Percentiles rank a stretch among this genome's conserved stretches.
Evolutionary conservation across 2,113 vertebrate species (phyloP).

Genomic region (Pelecanoides urinatrix): DNA sequence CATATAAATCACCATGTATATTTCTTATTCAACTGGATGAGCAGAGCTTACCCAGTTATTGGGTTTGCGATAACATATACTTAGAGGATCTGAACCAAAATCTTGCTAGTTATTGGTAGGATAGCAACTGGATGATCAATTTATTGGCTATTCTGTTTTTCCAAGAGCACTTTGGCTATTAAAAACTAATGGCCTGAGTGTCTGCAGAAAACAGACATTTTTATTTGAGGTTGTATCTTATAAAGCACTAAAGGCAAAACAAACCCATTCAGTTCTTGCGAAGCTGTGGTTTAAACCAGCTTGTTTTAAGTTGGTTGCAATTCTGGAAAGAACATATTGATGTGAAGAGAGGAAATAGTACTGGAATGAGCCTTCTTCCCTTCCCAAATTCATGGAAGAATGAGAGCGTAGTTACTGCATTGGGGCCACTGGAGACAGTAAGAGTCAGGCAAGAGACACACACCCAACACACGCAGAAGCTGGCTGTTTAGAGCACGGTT

Average conservation of each 20-base stretch:
- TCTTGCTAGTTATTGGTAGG: background rate
- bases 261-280: background rate
- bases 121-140: background rate
- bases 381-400: background rate
- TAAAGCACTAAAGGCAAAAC: background rate
- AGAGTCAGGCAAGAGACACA: background rate
- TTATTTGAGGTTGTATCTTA: background rate
- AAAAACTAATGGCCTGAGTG: background rate
- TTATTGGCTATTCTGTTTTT: background rate
- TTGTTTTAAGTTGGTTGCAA: background rate
- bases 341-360: background rate
- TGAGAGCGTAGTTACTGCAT: background rate
- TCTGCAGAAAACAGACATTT: background rate
- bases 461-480: fast-evolving
- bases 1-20: background rate
- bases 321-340: background rate
- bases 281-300: background rate
- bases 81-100: background rate
- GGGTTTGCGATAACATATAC: background rate
- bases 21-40: background rate
- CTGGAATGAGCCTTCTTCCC: background rate
- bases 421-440: background rate
- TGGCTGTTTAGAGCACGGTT: background rate
- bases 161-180: background rate
- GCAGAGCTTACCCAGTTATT: background rate